Evolutionary conservation across 2,113 vertebrate genomes (phyloP).

Genomic region (Podiceps cristatus): DNA sequence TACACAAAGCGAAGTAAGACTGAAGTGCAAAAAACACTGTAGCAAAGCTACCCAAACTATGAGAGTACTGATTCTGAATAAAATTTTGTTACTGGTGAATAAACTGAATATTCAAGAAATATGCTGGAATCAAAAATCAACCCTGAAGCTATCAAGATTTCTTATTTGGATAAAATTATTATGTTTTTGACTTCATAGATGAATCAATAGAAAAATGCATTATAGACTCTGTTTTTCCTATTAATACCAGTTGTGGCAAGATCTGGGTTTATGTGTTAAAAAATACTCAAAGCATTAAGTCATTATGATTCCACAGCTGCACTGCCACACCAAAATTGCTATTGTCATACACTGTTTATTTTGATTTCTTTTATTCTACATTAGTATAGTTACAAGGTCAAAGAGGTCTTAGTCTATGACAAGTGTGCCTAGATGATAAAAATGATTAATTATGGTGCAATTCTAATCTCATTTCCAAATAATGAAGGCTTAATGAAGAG

Average conservation of each 20-base stretch:
- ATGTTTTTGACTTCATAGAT: not conserved
- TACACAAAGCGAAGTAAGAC: not conserved
- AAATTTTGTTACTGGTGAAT: not conserved
- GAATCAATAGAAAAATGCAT: fast-evolving
- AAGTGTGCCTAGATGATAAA: not conserved
- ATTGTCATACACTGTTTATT: not conserved
- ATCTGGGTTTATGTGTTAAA: not conserved
- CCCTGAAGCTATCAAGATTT: not conserved
- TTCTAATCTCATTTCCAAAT: not conserved
- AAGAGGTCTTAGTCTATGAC: not conserved
- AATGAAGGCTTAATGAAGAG: not conserved
- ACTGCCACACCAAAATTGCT: not conserved
- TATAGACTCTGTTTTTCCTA: not conserved
- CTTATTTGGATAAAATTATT: not conserved
- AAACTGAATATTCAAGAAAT: not conserved
- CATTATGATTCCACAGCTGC: not conserved
- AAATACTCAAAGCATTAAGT: not conserved
- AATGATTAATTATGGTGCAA: not conserved
- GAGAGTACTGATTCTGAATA: not conserved
- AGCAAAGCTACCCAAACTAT: not conserved
- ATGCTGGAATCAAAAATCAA: not conserved
- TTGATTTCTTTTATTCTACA: not conserved
- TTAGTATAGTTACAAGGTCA: not conserved
- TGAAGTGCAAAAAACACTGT: not conserved
- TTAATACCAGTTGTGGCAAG: not conserved